Evolutionary conservation across 1,140 invertebrate species (phyloP).

Genomic region (Drosophila seguyi): DNA sequence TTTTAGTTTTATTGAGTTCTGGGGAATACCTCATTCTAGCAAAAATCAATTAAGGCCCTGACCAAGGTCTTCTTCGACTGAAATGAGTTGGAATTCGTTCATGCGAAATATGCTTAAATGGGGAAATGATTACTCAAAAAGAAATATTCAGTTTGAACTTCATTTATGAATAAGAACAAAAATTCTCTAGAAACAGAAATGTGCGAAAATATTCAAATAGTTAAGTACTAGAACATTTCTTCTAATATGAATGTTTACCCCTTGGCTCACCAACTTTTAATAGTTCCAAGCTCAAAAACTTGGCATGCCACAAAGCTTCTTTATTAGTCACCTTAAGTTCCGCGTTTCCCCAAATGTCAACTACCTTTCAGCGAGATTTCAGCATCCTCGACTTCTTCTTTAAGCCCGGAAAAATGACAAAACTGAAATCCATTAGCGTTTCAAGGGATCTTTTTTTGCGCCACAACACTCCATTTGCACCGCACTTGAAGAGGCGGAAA

Average conservation of each 20-base stretch:
- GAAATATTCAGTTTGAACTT: not conserved
- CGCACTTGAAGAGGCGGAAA: constrained; percentile 10
- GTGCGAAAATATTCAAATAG: not conserved
- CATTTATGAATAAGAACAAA: not conserved
- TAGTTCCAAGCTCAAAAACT: not conserved
- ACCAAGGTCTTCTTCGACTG: not conserved
- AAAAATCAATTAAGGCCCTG: not conserved
- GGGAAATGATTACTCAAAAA: too few species aligned
- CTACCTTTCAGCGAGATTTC: constrained; percentile 8
- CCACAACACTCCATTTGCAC: constrained; percentile 39
- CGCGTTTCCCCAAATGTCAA: not conserved
- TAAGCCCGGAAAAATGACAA: constrained; percentile 20
- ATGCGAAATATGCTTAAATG: not conserved
- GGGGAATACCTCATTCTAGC: not conserved
- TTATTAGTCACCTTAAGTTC: not conserved
- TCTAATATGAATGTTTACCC: too few species aligned
- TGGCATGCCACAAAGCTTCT: not conserved
- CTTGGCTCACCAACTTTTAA: not conserved
- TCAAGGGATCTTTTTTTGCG: constrained; percentile 3
- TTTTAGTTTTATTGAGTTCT: constrained; percentile 7
- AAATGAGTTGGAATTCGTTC: not conserved
- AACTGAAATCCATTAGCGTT: constrained; percentile 41
- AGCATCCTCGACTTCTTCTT: constrained; percentile 7
- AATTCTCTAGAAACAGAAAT: not conserved
- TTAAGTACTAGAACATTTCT: too few species aligned